Evolutionary conservation across 2,888 invertebrate species (phyloP).

Genomic region (Synergus japonicus): DNA sequence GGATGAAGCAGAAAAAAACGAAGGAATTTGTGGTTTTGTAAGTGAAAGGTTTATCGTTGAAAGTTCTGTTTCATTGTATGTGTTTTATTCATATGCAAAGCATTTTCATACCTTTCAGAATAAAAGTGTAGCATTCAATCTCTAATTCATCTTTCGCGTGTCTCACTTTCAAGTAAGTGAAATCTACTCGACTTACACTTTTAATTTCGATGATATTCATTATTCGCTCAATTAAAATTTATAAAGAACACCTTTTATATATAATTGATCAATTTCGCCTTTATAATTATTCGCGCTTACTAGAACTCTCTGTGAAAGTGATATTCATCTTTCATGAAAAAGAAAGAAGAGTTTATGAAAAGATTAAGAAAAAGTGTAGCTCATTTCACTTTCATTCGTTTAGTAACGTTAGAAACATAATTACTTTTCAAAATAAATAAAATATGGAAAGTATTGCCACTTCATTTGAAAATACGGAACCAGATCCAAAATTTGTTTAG

Average conservation of each 20-base stretch:
- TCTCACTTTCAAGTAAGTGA: slow-evolving; percentile 28
- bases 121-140: not conserved
- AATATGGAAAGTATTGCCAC: not conserved
- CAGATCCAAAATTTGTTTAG: not conserved
- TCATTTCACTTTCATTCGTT: not conserved
- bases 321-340: not conserved
- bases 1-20: not conserved
- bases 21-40: not conserved
- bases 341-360: not conserved
- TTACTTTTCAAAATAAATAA: too few species aligned
- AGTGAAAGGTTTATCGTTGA: slow-evolving; percentile 9
- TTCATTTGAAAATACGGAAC: not conserved
- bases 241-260: slow-evolving; percentile 9
- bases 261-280: slow-evolving; percentile 8
- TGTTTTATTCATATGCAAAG: not conserved
- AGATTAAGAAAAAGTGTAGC: not conserved
- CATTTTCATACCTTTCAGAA: not conserved
- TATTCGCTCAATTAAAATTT: slow-evolving; percentile 15
- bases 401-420: not conserved
- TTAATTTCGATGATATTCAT: not conserved
- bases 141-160: slow-evolving; percentile 9
- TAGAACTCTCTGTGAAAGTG: slow-evolving; percentile 10
- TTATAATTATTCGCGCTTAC: not conserved
- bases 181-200: slow-evolving; percentile 1
- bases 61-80: not conserved